Evolutionary conservation across 1,140 invertebrate genomes (phyloP).

Genomic region (Danaus melanippus): DNA sequence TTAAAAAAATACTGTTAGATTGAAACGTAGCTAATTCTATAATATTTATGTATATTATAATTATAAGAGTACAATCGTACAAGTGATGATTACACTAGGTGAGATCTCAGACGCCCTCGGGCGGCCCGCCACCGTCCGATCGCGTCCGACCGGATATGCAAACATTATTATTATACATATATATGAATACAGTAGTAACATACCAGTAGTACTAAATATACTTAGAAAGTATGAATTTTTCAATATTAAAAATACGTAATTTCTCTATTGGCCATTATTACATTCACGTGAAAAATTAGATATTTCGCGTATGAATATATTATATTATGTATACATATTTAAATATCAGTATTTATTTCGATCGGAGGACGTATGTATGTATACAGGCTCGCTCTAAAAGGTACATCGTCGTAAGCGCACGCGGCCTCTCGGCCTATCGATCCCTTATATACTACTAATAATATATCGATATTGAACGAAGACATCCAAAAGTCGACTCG

Average conservation of each 20-base stretch:
- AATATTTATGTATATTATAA: constrained; percentile 66
- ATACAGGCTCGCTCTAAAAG: constrained; percentile 68
- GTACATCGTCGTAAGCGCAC: constrained; percentile 68
- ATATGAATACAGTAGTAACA: constrained; percentile 51
- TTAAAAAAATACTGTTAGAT: constrained; percentile 73
- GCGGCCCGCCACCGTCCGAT: constrained; percentile 55
- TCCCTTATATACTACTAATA: constrained; percentile 63
- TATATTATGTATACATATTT: constrained; percentile 67
- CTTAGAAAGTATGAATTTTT: constrained; percentile 63
- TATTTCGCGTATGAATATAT: constrained; percentile 66
- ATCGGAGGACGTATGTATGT: constrained; percentile 71
- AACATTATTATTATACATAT: constrained; percentile 36
- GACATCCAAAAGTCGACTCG: constrained; percentile 68
- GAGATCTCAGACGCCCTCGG: constrained; percentile 64
- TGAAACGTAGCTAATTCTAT: constrained; percentile 70
- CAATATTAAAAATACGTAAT: constrained; percentile 72
- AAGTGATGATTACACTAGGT: constrained; percentile 66
- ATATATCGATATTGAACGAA: constrained; percentile 65
- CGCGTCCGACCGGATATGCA: constrained; percentile 66
- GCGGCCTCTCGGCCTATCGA: constrained; percentile 56
- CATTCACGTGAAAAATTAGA: constrained; percentile 67
- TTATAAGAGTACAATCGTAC: constrained; percentile 64
- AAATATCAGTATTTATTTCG: constrained; percentile 66
- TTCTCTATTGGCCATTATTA: constrained; percentile 67
- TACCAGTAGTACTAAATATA: constrained; percentile 53